phyloP scores from a whole-genome alignment of 2,797 vertebrate species.

The Morus bassanus region DNA sequence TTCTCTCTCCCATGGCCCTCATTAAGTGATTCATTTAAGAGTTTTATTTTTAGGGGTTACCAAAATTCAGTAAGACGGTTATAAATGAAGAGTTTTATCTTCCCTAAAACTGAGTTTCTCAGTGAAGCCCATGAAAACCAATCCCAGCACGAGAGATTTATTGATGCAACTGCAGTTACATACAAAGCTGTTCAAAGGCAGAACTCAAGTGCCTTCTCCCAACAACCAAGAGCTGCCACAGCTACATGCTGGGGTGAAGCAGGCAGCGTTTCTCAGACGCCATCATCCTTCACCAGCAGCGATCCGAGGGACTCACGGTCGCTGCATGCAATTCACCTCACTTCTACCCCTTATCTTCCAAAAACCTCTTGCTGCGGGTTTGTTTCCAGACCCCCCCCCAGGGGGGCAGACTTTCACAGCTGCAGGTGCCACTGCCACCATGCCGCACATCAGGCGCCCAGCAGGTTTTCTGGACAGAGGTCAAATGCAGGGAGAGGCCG shows the following conservation, averaged over 20 bases:
- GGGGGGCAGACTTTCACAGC: not conserved
- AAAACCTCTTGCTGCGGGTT: not conserved
- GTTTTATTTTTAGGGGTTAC: not conserved
- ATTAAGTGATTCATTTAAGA: not conserved
- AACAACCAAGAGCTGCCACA: not conserved
- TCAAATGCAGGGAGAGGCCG: fast-evolving
- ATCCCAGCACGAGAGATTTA: not conserved
- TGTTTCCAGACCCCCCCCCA: fast-evolving
- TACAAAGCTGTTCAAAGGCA: not conserved
- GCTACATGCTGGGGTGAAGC: fast-evolving
- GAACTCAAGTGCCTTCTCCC: not conserved
- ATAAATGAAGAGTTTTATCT: not conserved
- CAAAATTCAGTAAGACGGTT: not conserved
- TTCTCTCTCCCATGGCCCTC: not conserved
- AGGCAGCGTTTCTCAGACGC: not conserved
- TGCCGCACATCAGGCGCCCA: fast-evolving
- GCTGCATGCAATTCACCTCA: not conserved
- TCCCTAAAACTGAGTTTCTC: not conserved
- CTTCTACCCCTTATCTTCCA: not conserved
- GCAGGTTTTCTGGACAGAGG: not conserved
- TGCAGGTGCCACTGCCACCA: not conserved
- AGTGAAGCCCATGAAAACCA: not conserved
- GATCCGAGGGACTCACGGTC: fast-evolving
- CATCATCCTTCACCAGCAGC: not conserved
- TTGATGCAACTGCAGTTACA: not conserved